phyloP scores from a whole-genome alignment of 2,888 invertebrate genomes.

The Leucophenga maculata region DNA sequence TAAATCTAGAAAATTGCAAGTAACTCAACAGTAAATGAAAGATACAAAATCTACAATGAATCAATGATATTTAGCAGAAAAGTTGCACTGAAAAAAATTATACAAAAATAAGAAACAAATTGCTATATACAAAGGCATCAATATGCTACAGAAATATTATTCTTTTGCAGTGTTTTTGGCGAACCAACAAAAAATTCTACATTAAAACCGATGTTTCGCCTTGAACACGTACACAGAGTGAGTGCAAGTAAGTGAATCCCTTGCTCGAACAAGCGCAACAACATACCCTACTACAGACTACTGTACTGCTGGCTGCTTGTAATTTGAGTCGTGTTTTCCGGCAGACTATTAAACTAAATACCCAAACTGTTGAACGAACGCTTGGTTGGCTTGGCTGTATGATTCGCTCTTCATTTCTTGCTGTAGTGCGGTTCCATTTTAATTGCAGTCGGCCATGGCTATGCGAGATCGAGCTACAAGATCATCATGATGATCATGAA shows the following conservation, averaged over 20 bases:
- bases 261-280: neutral
- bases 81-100: too few species aligned
- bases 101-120: too few species aligned
- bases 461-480: conserved; percentile 10
- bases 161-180: neutral
- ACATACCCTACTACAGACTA: neutral
- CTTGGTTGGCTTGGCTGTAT: conserved; percentile 17
- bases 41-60: too few species aligned
- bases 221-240: neutral
- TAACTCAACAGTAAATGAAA: too few species aligned
- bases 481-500: neutral
- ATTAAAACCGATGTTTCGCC: neutral
- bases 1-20: too few species aligned
- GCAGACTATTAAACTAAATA: conserved; percentile 56
- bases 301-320: conserved; percentile 28
- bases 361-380: conserved; percentile 20
- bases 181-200: too few species aligned
- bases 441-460: conserved; percentile 48
- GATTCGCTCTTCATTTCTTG: neutral
- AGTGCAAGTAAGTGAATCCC: too few species aligned
- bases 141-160: too few species aligned
- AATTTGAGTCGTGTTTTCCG: conserved; percentile 55
- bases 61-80: too few species aligned
- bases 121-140: too few species aligned
- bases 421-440: conserved; percentile 52